Conservation (phyloP, 2,113 vertebrate species). For the Sphyrna mokarran region DNA sequence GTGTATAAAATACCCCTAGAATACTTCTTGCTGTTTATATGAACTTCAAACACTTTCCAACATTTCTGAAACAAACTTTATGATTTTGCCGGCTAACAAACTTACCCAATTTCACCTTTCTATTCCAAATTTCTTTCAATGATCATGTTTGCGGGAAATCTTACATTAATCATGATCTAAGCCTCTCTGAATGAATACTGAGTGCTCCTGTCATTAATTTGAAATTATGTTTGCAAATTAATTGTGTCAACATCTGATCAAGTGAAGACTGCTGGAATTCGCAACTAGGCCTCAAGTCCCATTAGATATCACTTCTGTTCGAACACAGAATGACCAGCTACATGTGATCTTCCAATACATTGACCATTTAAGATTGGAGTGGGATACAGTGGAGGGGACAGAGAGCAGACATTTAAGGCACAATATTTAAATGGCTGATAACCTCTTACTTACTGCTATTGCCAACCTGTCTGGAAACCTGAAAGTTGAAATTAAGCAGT, state of each 20-base stretch:
- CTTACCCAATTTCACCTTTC: not conserved
- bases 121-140: not conserved
- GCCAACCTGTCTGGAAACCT: no score
- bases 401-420: no score
- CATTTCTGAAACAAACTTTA: not conserved
- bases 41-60: not conserved
- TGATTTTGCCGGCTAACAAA: not conserved
- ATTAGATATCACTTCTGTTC: no score
- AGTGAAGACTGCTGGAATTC: not conserved
- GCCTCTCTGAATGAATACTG: not conserved
- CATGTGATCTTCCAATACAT: no score
- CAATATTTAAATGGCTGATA: no score
- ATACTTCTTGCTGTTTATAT: not conserved
- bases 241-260: not conserved
- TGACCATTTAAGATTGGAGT: no score
- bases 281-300: no score
- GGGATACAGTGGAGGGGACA: no score
- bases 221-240: not conserved
- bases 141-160: not conserved
- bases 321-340: no score
- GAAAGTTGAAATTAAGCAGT: no score
- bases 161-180: not conserved
- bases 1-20: not conserved
- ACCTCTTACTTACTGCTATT: no score
- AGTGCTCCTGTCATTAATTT: not conserved